phyloP scores from a whole-genome alignment of 2,888 invertebrate genomes.

The Drosophila acutilabella region DNA sequence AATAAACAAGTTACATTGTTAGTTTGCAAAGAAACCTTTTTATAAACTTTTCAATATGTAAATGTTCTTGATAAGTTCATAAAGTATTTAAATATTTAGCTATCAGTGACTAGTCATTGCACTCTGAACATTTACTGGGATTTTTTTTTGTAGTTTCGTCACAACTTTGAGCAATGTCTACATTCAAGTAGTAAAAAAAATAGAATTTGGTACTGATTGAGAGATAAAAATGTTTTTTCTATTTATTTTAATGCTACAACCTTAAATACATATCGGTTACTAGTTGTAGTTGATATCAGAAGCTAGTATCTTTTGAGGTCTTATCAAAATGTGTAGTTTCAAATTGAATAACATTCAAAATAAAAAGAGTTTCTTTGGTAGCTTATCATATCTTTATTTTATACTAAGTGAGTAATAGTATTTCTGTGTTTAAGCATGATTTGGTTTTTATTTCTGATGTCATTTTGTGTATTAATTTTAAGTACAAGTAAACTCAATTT shows the following conservation, averaged over 20 bases:
- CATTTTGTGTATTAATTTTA: background rate
- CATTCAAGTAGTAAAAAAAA: background rate
- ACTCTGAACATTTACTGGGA: slow-evolving; percentile 13
- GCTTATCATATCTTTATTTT: slow-evolving; percentile 26
- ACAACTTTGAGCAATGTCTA: background rate
- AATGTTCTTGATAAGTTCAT: too few relatives aligned
- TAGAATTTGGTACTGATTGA: background rate
- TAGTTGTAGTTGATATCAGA: slow-evolving; percentile 21
- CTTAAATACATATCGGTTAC: background rate
- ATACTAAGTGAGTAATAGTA: slow-evolving; percentile 1
- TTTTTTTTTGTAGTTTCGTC: slow-evolving; percentile 6
- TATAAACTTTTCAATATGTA: too few relatives aligned
- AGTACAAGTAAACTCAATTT: too few relatives aligned
- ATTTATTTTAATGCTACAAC: background rate
- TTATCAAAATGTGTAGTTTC: slow-evolving; percentile 20
- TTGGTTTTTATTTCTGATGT: slow-evolving; percentile 12
- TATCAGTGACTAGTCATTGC: slow-evolving; percentile 11
- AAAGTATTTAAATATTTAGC: slow-evolving; percentile 9
- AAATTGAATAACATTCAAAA: slow-evolving; percentile 1
- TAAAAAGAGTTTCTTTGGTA: background rate
- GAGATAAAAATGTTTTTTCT: background rate
- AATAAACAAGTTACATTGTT: background rate
- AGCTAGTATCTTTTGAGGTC: slow-evolving; percentile 11
- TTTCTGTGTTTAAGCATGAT: slow-evolving; percentile 21
- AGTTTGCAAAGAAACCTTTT: too few relatives aligned